These are phyloP conservation scores for Phortica okadai DNA, from an alignment of 2,888 invertebrate species.

Conservation along the genomic window DNA sequence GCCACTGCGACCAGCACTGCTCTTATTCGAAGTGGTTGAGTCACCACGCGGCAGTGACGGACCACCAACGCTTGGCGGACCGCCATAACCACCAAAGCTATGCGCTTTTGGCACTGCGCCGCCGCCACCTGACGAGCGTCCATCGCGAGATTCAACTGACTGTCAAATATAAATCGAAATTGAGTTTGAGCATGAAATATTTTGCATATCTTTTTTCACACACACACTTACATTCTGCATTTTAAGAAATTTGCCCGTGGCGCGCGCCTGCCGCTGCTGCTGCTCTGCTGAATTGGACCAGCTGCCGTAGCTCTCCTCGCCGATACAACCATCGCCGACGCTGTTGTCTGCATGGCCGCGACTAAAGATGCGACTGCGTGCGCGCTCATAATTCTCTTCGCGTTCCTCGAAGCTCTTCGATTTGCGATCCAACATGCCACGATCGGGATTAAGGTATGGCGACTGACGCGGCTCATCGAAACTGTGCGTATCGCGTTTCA, in stretches of 20 bases:
- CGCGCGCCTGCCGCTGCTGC: constrained; percentile 59
- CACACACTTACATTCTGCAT: constrained; percentile 69
- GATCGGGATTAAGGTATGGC: constrained; percentile 80
- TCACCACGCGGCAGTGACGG: constrained; percentile 80
- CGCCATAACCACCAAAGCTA: constrained; percentile 91
- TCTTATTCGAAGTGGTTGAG: constrained; percentile 81
- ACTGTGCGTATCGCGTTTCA: constrained; percentile 89
- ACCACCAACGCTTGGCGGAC: constrained; percentile 78
- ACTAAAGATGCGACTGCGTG: constrained; percentile 88
- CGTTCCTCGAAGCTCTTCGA: constrained; percentile 94
- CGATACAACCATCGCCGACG: constrained; percentile 58
- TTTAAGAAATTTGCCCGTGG: constrained; percentile 74
- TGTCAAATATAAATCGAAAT: constrained; percentile 31
- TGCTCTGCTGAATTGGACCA: constrained; percentile 65
- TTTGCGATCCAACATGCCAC: constrained; percentile 82
- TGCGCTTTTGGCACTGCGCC: constrained; percentile 87
- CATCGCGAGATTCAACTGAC: constrained; percentile 72
- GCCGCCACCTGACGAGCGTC: constrained; percentile 71
- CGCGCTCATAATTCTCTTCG: constrained; percentile 92
- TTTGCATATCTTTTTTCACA: no score
- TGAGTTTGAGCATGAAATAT: no score
- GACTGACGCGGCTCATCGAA: constrained; percentile 83
- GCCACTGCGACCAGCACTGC: constrained; percentile 78
- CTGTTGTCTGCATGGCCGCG: constrained; percentile 66
- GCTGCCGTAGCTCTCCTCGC: constrained; percentile 61